These are phyloP conservation scores for Etheostoma cragini DNA, from an alignment of 2,113 vertebrate genomes.

Conservation along the genomic window DNA sequence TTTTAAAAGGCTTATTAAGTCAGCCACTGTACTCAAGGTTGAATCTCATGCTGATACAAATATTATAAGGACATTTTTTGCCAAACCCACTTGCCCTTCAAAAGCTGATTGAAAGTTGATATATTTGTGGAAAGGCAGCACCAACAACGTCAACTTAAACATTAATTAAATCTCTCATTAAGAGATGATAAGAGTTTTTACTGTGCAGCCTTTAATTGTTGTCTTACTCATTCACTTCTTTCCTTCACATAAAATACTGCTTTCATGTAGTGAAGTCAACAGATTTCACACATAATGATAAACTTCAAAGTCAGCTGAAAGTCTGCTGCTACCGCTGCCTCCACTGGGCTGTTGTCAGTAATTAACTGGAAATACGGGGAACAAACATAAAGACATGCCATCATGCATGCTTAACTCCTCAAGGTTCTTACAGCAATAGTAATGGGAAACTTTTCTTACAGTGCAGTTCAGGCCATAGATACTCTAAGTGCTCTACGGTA, in stretches of 20 bases:
- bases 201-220: background rate
- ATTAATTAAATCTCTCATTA: no score
- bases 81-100: background rate
- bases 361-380: conserved; percentile 5
- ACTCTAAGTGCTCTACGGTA: background rate
- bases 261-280: background rate
- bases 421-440: background rate
- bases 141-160: background rate
- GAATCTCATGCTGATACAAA: background rate
- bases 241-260: background rate
- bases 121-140: background rate
- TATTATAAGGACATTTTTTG: conserved; percentile 16
- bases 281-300: conserved; percentile 10
- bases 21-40: background rate
- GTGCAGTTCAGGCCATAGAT: background rate
- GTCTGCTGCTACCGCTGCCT: background rate
- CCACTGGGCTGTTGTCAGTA: background rate
- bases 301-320: conserved; percentile 11
- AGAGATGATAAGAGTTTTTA: background rate
- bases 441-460: background rate
- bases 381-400: background rate
- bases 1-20: background rate
- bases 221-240: background rate
- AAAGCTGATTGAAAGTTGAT: background rate
- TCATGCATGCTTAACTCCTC: background rate